A percentile compares a stretch with the other conserved stretches of the same genome.
Conservation (phyloP, 2,888 invertebrate species). For the Teinopalpus imperialis region DNA sequence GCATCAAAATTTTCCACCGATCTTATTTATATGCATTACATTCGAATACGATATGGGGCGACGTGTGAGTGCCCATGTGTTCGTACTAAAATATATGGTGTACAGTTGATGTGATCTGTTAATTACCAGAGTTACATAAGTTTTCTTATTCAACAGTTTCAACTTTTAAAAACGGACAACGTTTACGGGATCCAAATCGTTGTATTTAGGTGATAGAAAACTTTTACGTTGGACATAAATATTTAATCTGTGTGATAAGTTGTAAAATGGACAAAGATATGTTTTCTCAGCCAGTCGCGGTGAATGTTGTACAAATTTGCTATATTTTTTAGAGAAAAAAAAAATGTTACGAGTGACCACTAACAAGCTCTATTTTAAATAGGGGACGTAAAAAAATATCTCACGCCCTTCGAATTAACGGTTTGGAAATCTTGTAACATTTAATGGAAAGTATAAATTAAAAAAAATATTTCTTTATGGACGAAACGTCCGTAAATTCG, state of each 20-base stretch:
- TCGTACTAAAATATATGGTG: no score
- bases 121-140: no score
- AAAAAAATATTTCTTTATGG: no score
- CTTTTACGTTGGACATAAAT: conserved; percentile 19
- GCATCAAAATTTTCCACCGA: no score
- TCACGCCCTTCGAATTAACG: conserved; percentile 35
- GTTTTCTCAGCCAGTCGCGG: conserved; percentile 35
- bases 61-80: no score
- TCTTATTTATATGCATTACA: no score
- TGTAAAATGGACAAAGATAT: conserved; percentile 28
- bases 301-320: conserved; percentile 37
- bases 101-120: no score
- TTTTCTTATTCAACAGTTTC: no score
- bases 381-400: conserved; percentile 26
- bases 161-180: no score
- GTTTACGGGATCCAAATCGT: no score
- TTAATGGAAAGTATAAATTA: neutral
- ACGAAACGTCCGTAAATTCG: no score
- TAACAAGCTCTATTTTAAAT: conserved; percentile 37
- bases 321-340: conserved; percentile 23
- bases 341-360: conserved; percentile 34
- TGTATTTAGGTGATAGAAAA: neutral
- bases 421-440: conserved; percentile 6
- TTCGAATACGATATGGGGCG: no score
- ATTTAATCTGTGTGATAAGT: conserved; percentile 26